Evolutionary conservation across 2,797 vertebrate species (phyloP).

Genomic region (Eulemur coronatus): DNA sequence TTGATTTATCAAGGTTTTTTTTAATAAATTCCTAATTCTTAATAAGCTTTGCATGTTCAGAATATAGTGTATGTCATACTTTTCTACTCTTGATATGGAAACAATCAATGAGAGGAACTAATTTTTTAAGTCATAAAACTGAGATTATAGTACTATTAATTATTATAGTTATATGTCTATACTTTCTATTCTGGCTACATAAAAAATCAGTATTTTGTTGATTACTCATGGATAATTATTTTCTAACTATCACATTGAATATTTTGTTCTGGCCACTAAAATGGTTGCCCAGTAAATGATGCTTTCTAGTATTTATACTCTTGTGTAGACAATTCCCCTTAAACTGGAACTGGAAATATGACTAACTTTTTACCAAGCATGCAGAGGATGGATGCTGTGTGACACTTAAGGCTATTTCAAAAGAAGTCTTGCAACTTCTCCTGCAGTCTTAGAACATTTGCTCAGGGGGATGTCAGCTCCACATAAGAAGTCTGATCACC

Average conservation of each 20-base stretch:
- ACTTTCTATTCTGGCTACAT: neutral
- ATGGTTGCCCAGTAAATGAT: neutral
- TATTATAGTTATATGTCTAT: neutral
- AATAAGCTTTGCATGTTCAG: neutral
- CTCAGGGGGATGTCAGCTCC: neutral
- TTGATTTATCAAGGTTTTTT: neutral
- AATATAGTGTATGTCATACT: neutral
- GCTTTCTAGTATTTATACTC: neutral
- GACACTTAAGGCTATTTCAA: neutral
- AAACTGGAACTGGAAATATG: neutral
- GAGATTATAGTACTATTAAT: neutral
- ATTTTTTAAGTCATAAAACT: slow-evolving; percentile 4
- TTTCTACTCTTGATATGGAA: neutral
- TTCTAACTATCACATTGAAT: neutral
- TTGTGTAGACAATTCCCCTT: neutral
- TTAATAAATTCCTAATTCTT: neutral
- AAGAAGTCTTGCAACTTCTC: neutral
- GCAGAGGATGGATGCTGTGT: neutral
- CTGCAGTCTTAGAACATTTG: neutral
- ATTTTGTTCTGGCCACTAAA: neutral
- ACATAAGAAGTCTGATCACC: neutral
- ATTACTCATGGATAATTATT: neutral
- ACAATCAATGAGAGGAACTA: neutral
- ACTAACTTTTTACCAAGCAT: neutral
- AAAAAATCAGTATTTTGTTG: neutral